phyloP scores from a whole-genome alignment of 2,797 vertebrate species.

The Hybognathus amarus region DNA sequence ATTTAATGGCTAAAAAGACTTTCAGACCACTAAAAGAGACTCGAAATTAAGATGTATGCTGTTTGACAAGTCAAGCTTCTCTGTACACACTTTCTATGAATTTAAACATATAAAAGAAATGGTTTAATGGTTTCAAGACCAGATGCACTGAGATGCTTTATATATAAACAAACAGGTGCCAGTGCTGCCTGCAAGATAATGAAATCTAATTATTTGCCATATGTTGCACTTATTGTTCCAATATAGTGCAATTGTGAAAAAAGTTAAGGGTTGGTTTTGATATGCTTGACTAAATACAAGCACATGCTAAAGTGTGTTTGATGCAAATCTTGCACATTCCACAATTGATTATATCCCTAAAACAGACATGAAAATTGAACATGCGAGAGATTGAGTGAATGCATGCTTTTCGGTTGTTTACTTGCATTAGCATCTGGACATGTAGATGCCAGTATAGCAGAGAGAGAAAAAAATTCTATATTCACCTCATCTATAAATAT shows the following conservation, averaged over 20 bases:
- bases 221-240: constrained; percentile 3
- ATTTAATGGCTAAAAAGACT: constrained; percentile 31
- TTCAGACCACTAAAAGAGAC: background rate
- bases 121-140: constrained; percentile 7
- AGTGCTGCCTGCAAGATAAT: constrained; percentile 14
- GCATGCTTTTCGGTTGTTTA: constrained; percentile 5
- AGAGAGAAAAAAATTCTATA: background rate
- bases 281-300: background rate
- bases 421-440: constrained; percentile 12
- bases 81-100: background rate
- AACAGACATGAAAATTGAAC: background rate
- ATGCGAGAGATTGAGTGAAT: background rate
- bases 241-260: background rate
- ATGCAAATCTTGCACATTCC: background rate
- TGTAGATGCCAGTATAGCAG: background rate
- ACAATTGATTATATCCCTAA: background rate
- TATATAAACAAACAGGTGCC: background rate
- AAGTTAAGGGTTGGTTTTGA: background rate
- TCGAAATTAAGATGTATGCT: background rate
- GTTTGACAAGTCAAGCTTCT: constrained; percentile 16
- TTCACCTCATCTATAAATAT: constrained; percentile 34
- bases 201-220: constrained; percentile 25
- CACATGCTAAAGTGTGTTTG: background rate
- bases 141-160: background rate
- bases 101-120: constrained; percentile 10